A percentile compares a stretch with the other conserved stretches of the same genome.
These are phyloP conservation scores for Drosophila leontia DNA, from an alignment of 1,140 invertebrate genomes.

Conservation along the genomic window DNA sequence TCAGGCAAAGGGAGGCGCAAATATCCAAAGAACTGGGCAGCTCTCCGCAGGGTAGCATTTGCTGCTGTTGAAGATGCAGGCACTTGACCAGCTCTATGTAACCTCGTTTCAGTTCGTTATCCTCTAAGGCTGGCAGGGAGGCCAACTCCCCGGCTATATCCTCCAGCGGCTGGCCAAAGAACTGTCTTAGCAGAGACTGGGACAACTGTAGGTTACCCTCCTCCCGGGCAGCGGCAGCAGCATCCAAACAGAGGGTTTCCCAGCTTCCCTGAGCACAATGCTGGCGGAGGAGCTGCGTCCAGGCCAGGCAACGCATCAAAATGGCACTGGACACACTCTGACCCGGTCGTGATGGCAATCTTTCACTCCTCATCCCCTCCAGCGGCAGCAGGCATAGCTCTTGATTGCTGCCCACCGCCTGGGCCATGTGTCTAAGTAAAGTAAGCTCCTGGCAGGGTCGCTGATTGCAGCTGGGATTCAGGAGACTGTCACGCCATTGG, in stretches of 20 bases:
- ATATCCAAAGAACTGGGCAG: slow-evolving; percentile 87
- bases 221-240: slow-evolving; percentile 91
- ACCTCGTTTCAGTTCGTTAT: slow-evolving; percentile 51
- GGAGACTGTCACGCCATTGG: slow-evolving; percentile 3
- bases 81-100: slow-evolving; percentile 88
- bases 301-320: slow-evolving; percentile 89
- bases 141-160: slow-evolving; percentile 35
- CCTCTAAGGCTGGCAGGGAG: slow-evolving; percentile 11
- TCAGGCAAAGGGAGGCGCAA: slow-evolving; percentile 86
- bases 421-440: slow-evolving; percentile 54
- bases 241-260: slow-evolving; percentile 86
- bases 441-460: slow-evolving; percentile 49
- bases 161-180: slow-evolving; percentile 77
- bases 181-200: slow-evolving; percentile 89
- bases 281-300: slow-evolving; percentile 89
- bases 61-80: slow-evolving; percentile 87
- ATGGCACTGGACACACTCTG: slow-evolving; percentile 71
- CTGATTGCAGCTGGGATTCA: slow-evolving; percentile 52
- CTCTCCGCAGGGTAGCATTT: slow-evolving; percentile 17
- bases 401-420: slow-evolving; percentile 19
- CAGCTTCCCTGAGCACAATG: slow-evolving; percentile 30
- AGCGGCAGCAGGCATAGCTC: slow-evolving; percentile 40
- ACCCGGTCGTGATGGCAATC: not conserved
- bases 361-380: not conserved
- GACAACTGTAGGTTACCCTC: slow-evolving; percentile 92